A percentile compares a stretch with the other conserved stretches of the same genome.
phyloP scores from a whole-genome alignment of 2,113 vertebrate genomes.

The Pseudopodoces humilis region DNA sequence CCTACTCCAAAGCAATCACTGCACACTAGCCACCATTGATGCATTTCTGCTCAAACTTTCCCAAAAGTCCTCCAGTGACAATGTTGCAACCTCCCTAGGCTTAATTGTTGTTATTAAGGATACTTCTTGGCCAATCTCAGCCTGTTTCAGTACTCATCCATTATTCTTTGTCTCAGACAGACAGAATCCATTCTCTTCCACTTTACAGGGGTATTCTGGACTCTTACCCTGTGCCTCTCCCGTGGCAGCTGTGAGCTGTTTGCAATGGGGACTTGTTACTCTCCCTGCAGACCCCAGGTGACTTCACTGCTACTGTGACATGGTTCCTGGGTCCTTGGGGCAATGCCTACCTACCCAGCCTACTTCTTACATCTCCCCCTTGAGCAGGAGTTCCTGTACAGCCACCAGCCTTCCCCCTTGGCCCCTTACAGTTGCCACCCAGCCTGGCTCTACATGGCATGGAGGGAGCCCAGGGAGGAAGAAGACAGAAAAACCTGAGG shows the following conservation, averaged over 20 bases:
- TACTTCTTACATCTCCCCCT: neutral
- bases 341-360: rapidly evolving
- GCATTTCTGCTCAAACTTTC: neutral
- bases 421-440: neutral
- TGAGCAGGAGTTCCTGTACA: neutral
- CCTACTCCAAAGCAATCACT: neutral
- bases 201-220: neutral
- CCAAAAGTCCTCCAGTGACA: neutral
- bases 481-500: neutral
- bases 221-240: neutral
- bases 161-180: neutral
- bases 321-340: neutral
- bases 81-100: neutral
- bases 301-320: neutral
- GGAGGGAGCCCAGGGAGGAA: neutral
- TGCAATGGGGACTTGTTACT: rapidly evolving
- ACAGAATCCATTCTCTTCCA: neutral
- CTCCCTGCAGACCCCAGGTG: neutral
- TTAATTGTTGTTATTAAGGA: neutral
- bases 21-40: neutral
- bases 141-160: neutral
- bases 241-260: neutral
- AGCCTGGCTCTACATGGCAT: neutral
- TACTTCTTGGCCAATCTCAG: neutral
- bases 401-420: neutral